Evolutionary conservation across 2,888 invertebrate genomes (phyloP), one percentile per base, ranked within the genome.

Genomic region (Venusia cambrica): DNA sequence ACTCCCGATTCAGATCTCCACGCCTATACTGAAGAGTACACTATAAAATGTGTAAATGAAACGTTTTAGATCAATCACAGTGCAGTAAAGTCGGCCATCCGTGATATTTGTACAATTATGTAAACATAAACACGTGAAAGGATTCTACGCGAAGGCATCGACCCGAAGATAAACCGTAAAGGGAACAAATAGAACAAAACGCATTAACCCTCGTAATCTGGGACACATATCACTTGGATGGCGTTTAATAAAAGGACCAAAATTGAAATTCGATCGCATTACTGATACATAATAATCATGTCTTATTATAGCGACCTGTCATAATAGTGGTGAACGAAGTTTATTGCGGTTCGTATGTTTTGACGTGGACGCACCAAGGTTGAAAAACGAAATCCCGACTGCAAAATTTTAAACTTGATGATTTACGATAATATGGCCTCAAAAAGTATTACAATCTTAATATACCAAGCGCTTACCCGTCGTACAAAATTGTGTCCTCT

Each of bases 1-100:
- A 73, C 68, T 72, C 73, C 72, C 64, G 64, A 73, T 79, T 74
- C 72, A 63, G 64, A 73, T 79, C 73, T 77, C 74, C 58, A 66
- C 56, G 56, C 49, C 56, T 72, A 77, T 74, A 75, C 64, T 68
- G 57, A 60, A 71, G 61, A 61, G 63, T 48, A 57, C 58, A 49
- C 62, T 64, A 70, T 73, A 65, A 69, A 73, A 68, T 54, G 45
- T 62, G 43, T 68, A 69, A 71, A 73, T 68, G 51, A 65, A 68
- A 57, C 54, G 57, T 66, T 73, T 62, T 56, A 30, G 47, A 57
- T 53, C 57, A 62, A 68, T 70, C 62, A 62, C 46, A 35, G 33
- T 38, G 45, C 52, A 51, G 51, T 62, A 54, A 56, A 58, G 29
- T 50, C 44, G 48, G 30, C 53, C 48, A 59, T 39, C 43, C 38